These are phyloP conservation scores for Alouatta palliata DNA, from an alignment of 2,113 vertebrate species.

Conservation along the genomic window DNA sequence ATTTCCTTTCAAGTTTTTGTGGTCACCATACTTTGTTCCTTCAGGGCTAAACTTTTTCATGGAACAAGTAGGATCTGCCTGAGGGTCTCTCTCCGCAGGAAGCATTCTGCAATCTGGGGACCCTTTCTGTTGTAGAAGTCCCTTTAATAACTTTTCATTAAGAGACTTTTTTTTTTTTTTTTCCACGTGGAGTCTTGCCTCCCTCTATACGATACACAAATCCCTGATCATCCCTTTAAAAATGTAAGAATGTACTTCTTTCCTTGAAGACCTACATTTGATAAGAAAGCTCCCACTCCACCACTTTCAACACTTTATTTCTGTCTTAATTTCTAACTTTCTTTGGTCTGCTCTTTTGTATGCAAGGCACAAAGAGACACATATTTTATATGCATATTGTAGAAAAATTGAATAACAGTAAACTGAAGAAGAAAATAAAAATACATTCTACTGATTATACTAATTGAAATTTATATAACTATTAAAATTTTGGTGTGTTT, in stretches of 20 bases:
- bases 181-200: not conserved
- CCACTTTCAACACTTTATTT: not conserved
- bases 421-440: conserved; percentile 21
- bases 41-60: conserved; percentile 1
- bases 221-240: not conserved
- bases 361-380: not conserved
- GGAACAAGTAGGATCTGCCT: not conserved
- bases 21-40: not conserved
- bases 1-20: conserved; percentile 51
- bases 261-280: not conserved
- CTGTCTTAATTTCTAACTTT: not conserved
- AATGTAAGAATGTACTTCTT: not conserved
- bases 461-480: not conserved
- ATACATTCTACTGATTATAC: not conserved
- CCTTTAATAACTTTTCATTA: conserved; percentile 1
- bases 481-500: not conserved
- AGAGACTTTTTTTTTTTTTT: not conserved
- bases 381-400: not conserved
- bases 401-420: not conserved
- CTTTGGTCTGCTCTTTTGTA: not conserved
- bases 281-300: not conserved
- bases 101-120: not conserved
- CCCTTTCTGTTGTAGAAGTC: not conserved
- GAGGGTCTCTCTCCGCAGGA: conserved; percentile 29
- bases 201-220: not conserved